These are phyloP conservation scores for Pegoplata infirma DNA, from an alignment of 2,888 invertebrate genomes.

Conservation along the genomic window DNA sequence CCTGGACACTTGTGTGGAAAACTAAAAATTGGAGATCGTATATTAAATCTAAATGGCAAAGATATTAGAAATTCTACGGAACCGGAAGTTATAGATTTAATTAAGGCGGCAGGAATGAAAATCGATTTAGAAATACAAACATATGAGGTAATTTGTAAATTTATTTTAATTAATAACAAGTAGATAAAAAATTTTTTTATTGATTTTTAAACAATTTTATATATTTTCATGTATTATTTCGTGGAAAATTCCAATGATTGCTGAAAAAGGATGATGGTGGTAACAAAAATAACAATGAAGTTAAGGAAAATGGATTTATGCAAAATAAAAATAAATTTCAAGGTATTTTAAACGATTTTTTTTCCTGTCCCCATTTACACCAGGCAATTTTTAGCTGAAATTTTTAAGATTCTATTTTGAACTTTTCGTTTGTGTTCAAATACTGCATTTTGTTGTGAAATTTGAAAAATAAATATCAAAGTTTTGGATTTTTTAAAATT, in stretches of 20 bases:
- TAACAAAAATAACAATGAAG: slow-evolving; percentile 64
- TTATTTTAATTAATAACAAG: slow-evolving; percentile 30
- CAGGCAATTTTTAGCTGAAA: too few species aligned
- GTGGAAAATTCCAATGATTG: too few species aligned
- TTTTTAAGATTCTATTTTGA: background rate
- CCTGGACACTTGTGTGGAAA: slow-evolving; percentile 95
- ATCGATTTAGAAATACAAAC: slow-evolving; percentile 94
- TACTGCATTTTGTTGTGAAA: too few species aligned
- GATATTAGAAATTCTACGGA: slow-evolving; percentile 95
- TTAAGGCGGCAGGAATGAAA: slow-evolving; percentile 92
- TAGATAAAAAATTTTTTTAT: slow-evolving; percentile 41
- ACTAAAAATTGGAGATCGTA: slow-evolving; percentile 81
- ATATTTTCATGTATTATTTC: background rate
- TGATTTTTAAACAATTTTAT: background rate
- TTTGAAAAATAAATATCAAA: too few species aligned
- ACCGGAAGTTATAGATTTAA: slow-evolving; percentile 95
- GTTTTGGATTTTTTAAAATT: too few species aligned
- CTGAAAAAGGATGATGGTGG: slow-evolving; percentile 37
- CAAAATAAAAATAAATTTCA: slow-evolving; percentile 70
- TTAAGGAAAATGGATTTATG: slow-evolving; percentile 72
- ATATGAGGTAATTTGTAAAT: slow-evolving; percentile 71
- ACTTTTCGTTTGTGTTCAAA: too few species aligned
- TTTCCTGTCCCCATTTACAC: background rate
- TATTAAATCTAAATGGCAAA: slow-evolving; percentile 90
- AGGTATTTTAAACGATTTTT: slow-evolving; percentile 58